These are phyloP conservation scores for Lucilia sericata DNA, from an alignment of 1,140 invertebrate species.

Conservation along the genomic window DNA sequence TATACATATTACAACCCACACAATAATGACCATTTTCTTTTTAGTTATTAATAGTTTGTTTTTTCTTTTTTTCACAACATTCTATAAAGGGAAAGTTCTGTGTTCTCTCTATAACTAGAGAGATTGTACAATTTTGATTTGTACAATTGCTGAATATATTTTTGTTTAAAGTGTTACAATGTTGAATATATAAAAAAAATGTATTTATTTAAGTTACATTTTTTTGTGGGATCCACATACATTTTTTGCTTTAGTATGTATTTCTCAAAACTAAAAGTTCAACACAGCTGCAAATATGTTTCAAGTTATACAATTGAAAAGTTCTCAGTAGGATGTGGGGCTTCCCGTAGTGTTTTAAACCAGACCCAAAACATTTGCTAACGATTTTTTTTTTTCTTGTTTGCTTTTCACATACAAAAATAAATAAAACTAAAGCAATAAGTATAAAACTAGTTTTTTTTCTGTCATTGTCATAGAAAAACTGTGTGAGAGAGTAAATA, in stretches of 20 bases:
- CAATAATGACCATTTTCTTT: no score
- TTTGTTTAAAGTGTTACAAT: no score
- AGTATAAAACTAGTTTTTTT: background rate
- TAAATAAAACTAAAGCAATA: background rate
- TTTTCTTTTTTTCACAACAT: background rate
- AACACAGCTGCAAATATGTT: constrained; percentile 4
- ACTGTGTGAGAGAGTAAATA: background rate
- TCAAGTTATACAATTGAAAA: constrained; percentile 6
- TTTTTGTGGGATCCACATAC: background rate
- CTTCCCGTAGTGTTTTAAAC: constrained; percentile 10
- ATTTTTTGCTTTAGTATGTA: background rate
- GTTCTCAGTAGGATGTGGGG: constrained; percentile 2
- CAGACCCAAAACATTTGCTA: constrained; percentile 10
- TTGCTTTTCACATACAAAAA: no score
- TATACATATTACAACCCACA: no score
- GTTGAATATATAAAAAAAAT: no score
- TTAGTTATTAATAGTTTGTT: no score
- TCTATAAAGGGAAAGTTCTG: background rate
- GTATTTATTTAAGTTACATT: constrained; percentile 12
- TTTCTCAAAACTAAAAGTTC: constrained; percentile 11
- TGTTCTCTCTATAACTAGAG: background rate
- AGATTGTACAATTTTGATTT: background rate
- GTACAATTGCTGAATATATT: no score
- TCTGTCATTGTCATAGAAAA: background rate
- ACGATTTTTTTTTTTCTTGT: no score